These are phyloP conservation scores for Plebejus anna DNA, from an alignment of 2,888 invertebrate genomes.

Conservation along the genomic window DNA sequence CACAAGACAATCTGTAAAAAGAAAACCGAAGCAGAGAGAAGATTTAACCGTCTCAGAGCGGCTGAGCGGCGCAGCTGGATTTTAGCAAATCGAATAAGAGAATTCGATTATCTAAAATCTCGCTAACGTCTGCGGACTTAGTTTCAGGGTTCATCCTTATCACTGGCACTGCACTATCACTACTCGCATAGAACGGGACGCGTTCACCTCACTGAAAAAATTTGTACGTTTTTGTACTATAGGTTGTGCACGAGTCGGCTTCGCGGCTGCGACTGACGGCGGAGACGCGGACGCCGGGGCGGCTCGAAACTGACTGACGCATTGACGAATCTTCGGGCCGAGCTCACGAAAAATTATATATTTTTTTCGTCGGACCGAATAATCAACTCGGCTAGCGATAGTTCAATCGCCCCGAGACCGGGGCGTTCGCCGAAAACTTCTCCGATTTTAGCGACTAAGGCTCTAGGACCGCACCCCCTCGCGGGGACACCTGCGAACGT, in stretches of 20 bases:
- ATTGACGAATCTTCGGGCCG: constrained; percentile 72
- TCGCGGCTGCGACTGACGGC: constrained; percentile 57
- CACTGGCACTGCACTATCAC: constrained; percentile 69
- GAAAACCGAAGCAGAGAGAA: constrained; percentile 65
- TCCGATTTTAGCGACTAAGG: constrained; percentile 44
- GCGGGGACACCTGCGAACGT: constrained; percentile 28
- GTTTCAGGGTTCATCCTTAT: constrained; percentile 53
- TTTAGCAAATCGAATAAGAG: constrained; percentile 60
- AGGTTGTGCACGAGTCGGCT: constrained; percentile 69
- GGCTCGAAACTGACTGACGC: constrained; percentile 73
- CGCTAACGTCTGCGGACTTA: constrained; percentile 41
- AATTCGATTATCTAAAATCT: constrained; percentile 67
- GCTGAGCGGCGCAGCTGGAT: constrained; percentile 39
- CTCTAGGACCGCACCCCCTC: constrained; percentile 41
- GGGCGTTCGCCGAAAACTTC: constrained; percentile 42
- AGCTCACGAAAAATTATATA: constrained; percentile 73
- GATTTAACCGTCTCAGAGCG: constrained; percentile 49
- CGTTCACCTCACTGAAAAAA: constrained; percentile 69
- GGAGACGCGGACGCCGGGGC: constrained; percentile 67
- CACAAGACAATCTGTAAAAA: constrained; percentile 69
- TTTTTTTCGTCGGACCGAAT: constrained; percentile 75
- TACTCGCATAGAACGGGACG: constrained; percentile 47
- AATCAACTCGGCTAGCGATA: constrained; percentile 75
- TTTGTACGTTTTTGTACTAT: constrained; percentile 79
- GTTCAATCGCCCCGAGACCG: constrained; percentile 67